Evolutionary conservation across 2,113 vertebrate genomes (phyloP), one percentile per base, ranked within the genome.

Genomic region (Coreoperca whiteheadi): DNA sequence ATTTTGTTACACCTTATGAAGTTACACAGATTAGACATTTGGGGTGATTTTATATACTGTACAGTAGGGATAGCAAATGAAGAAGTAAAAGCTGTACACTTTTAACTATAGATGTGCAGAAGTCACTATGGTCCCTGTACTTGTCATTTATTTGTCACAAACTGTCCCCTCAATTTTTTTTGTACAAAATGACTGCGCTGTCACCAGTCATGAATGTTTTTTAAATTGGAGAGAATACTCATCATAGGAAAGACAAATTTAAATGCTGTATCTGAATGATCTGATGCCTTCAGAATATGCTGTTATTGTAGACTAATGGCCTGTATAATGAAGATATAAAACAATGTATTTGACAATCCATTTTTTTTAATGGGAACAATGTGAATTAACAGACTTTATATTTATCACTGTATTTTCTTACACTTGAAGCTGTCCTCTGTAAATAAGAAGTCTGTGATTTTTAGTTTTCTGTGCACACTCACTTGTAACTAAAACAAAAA

Each of bases 381-480:
- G 39, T 77, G 72, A 63, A 77, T 84, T 72, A 50, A 65, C 66
- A 82, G 69, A 83, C 60, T 74, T 82, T 71, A 61, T 83, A 83
- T 75, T 70, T 89, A 63, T 85, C 85, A 86, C 81, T 90, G 87
- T 93, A 88, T 92, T 92, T 92, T 93, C 83, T 84, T 91, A 91
- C 88, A 81, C 89, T 78, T 78, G 15, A 86, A 84, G 57, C 64
- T 75, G 54, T 77, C 50, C 18, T 74, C 74, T 90, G 74, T 82
- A 79, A 84, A 88, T 84, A 79, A 32, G 12, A 66, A 74, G 23
- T 71, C 53, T 73, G 48, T 64, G 6, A 20, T 39, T 56, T 71
- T 23, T 41, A 64, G 30, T 82, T 86, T 79, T 72, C 43, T 67
- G 61, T 84, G 70, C 79, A 82, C 82, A 46, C 63, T 83, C 90